These are phyloP conservation scores for Cryptoprocta ferox DNA, from an alignment of 2,797 vertebrate species.

Conservation along the genomic window DNA sequence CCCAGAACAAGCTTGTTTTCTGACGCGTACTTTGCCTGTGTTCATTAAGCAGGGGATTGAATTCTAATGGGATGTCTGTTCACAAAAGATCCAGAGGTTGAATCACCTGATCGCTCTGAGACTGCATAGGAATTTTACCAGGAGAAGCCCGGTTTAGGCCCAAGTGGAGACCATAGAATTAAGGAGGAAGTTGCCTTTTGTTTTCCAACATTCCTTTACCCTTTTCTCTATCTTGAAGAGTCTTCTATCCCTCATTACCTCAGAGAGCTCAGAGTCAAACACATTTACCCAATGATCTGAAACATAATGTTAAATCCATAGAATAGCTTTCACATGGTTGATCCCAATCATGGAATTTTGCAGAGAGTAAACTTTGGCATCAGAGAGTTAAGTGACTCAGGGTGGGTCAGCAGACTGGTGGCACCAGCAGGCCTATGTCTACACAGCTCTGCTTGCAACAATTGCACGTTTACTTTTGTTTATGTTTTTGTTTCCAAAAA, in stretches of 20 bases:
- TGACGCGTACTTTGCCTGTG: neutral
- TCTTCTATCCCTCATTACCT: neutral
- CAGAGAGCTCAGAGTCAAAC: neutral
- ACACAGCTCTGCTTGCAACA: neutral
- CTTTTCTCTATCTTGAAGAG: neutral
- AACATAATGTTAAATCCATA: neutral
- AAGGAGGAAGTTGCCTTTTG: neutral
- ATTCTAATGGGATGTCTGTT: conserved; percentile 6
- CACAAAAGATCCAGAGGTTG: neutral
- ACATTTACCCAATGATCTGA: neutral
- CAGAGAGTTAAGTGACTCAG: neutral
- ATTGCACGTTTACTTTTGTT: neutral
- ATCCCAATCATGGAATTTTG: neutral
- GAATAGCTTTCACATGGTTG: neutral
- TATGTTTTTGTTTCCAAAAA: neutral
- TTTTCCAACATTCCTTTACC: neutral
- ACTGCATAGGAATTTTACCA: neutral
- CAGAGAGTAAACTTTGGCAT: neutral
- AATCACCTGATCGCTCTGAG: neutral
- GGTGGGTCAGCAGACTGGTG: neutral
- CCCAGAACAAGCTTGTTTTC: neutral
- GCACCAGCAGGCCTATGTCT: fast-evolving
- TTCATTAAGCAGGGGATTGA: conserved; percentile 21
- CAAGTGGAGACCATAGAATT: neutral
- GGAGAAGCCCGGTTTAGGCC: neutral